Conservation (phyloP, 2,888 invertebrate species). For the Folsomia candida region DNA sequence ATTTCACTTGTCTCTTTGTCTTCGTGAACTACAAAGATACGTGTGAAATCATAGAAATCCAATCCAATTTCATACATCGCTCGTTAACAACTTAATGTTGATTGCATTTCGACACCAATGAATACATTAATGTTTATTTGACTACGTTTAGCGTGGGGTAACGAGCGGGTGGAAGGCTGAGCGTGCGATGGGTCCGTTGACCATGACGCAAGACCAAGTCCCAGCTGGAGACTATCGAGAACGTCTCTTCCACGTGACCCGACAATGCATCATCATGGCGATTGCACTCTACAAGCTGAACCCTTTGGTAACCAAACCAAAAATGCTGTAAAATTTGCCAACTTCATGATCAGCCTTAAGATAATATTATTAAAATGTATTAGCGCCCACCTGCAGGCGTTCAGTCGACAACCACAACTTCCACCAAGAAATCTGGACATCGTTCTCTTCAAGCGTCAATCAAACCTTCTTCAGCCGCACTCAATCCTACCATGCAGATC, state of each 20-base stretch:
- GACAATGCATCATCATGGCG: constrained; percentile 25
- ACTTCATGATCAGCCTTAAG: background rate
- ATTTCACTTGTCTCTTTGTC: too few species aligned
- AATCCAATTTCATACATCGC: too few species aligned
- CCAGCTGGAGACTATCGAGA: constrained; percentile 33
- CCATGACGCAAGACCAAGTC: constrained; percentile 23
- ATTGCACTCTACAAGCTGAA: constrained; percentile 33
- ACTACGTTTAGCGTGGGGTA: constrained; percentile 25
- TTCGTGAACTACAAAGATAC: too few species aligned
- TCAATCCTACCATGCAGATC: too few species aligned
- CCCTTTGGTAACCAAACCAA: constrained; percentile 26
- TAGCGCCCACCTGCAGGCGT: background rate
- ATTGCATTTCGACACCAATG: too few species aligned
- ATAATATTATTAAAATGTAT: background rate
- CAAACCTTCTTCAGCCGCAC: background rate
- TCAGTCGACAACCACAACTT: too few species aligned
- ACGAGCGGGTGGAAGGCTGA: constrained; percentile 22
- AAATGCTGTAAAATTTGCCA: background rate
- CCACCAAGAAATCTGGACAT: background rate
- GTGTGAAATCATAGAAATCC: too few species aligned
- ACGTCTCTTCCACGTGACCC: constrained; percentile 32
- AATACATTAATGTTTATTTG: too few species aligned
- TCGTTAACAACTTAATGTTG: too few species aligned
- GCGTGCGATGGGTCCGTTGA: constrained; percentile 21
- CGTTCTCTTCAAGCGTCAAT: too few species aligned